Base-by-base conservation (phyloP, 2,113 vertebrate species). In the Eurypyga helias region DNA sequence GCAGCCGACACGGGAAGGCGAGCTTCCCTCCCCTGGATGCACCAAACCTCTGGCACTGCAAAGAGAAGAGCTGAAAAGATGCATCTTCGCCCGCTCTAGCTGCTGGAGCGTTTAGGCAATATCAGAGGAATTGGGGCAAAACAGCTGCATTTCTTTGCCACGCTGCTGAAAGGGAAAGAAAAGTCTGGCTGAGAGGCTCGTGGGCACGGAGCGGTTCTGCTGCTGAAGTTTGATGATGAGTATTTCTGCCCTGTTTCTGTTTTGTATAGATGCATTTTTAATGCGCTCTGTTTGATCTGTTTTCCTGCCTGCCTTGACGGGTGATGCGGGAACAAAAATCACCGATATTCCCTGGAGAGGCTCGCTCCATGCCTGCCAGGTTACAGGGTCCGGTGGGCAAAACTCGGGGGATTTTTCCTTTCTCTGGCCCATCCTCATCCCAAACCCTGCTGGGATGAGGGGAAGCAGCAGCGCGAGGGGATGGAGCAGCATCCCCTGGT, bases 141-240 rank as follows among this genome's bases (percentile, higher is more conserved):
- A 24, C 0, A 73, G 49, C 34, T 21, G 25, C 33, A 0, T 57
- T 48, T 48, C 41, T 89, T 19, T 18, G 57, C 87, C 23, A 2
- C 13, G 29, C 12, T 36, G 75, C 41, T 4, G 4, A 57, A 58
- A 89, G 9, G 48, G 36, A 9, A 41, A 17, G 8, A 13, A 70
- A 73, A 78, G 46, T 16, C 7, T 16, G 6, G 18, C 7, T 16
- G 6, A 25, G 54, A 65, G 26, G 31, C 36, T 57, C 2, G 4
- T 19, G 51, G 0, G 2, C 9, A 0, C 25, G 0, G 34, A 55
- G 10, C 1, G 3, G 60, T 33, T 33, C 60, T 21, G 48, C 28
- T 21, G 55, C 58, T 26, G 77, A 12, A 28, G 36, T 43, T 51
- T 43, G 13, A 6, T 3, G 25, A 64, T 11, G 60, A 17, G 5